A percentile compares a stretch with the other conserved stretches of the same genome.
phyloP scores from a whole-genome alignment of 2,888 invertebrate genomes.

The Eristalis pertinax region DNA sequence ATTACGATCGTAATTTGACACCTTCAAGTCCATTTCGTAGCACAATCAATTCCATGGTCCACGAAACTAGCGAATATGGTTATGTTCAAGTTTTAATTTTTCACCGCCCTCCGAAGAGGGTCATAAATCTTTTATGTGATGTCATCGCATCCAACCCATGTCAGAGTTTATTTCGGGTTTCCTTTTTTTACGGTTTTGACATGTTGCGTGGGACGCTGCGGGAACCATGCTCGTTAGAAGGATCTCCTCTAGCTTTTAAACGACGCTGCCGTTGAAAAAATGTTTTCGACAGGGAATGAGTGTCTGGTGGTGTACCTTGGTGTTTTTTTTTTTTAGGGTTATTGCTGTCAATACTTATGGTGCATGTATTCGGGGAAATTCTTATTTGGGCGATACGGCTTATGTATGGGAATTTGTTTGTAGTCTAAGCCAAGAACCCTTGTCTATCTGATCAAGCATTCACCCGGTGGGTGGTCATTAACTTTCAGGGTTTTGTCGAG shows the following conservation, averaged over 20 bases:
- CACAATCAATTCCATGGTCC: neutral
- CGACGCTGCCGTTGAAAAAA: neutral
- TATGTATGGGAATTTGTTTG: neutral
- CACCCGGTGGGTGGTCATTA: neutral
- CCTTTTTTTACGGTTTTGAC: neutral
- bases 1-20: neutral
- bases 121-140: neutral
- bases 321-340: neutral
- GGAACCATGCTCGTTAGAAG: neutral
- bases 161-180: neutral
- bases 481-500: neutral
- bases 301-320: neutral
- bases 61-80: neutral
- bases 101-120: neutral
- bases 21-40: neutral
- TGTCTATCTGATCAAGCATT: neutral
- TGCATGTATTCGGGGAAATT: neutral
- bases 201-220: neutral
- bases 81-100: neutral
- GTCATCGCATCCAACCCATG: neutral
- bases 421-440: neutral
- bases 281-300: neutral
- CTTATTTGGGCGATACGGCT: neutral
- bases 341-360: neutral
- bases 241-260: neutral